Base-by-base conservation (phyloP, 2,888 invertebrate genomes). In the Torymus aiolomorphi region DNA sequence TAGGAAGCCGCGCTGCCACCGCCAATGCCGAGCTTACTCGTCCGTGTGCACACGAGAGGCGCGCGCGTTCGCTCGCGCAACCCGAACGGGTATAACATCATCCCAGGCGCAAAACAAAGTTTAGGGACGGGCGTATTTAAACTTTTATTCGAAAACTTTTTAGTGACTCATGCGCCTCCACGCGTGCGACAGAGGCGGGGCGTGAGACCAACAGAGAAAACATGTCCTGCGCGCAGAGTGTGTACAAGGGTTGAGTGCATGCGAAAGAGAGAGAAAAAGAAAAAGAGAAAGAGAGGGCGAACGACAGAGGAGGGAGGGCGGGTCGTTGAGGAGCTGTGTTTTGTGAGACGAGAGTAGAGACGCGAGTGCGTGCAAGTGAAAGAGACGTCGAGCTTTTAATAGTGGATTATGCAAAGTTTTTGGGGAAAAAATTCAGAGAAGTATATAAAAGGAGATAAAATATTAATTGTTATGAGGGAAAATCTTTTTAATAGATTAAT, bases 121-220 rank as follows among this genome's bases (percentile, higher is more conserved):
- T 89, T 85, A 81, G 80, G 80, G 70, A 81, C 83, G 82, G 86
- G 85, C 86, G 88, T 89, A 89, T 89, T 89, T 88, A 88, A 89
- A 89, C 88, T 89, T 89, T 89, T 89, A 89, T 89, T 88, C 87
- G 87, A 87, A 89, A 89, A 89, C 88, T 89, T 89, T 89, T 88
- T 88, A 88, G 87, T 86, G 83, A 78, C 83, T 83, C 42, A 8
- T 75, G 78, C 76, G 67, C 56, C 65, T 12, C 14, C 56, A 5
- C 49, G 57, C n/a, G 16, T 52, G 42, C 70, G 12, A 16, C n/a
- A 51, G 51, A 18, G 20, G 12, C 14, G 20, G 74, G 54, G 62
- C 65, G 76, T 24, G 31, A 75, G 14, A 57, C 62, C 62, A n/a
- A 59, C 57, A 52, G 67, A 72, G 72, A 69, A 51, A 71, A 72